These are phyloP conservation scores for Protosalanx chinensis DNA, from an alignment of 2,797 vertebrate species.

Conservation along the genomic window DNA sequence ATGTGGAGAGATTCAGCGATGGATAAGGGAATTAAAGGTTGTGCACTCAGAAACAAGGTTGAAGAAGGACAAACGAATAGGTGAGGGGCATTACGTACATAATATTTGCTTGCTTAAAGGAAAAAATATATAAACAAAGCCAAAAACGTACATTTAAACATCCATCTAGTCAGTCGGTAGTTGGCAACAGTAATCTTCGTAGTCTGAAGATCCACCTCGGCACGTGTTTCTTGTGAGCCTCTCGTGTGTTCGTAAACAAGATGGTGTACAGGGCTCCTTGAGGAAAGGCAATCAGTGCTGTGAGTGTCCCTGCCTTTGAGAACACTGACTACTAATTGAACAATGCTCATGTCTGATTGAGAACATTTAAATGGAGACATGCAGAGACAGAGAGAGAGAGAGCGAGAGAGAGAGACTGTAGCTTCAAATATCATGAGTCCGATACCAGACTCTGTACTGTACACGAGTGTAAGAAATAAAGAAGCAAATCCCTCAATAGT, in stretches of 20 bases:
- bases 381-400: slow-evolving; percentile 6
- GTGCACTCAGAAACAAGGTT: slow-evolving; percentile 4
- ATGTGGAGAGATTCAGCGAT: slow-evolving; percentile 37
- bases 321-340: slow-evolving; percentile 46
- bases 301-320: slow-evolving; percentile 22
- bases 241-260: slow-evolving; percentile 22
- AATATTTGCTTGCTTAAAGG: too few relatives aligned
- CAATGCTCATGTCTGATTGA: slow-evolving; percentile 43
- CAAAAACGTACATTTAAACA: too few relatives aligned
- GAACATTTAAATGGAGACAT: slow-evolving; percentile 8
- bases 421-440: not conserved
- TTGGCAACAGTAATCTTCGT: too few relatives aligned
- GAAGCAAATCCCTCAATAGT: too few relatives aligned
- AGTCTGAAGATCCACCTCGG: too few relatives aligned
- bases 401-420: not conserved
- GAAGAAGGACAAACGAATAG: slow-evolving; percentile 3
- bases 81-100: not conserved
- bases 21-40: slow-evolving; percentile 29
- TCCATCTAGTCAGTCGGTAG: too few relatives aligned
- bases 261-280: slow-evolving; percentile 27
- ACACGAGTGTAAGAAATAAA: too few relatives aligned
- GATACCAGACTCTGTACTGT: not conserved
- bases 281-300: slow-evolving; percentile 43
- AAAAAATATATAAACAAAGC: too few relatives aligned
- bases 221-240: slow-evolving; percentile 25